Evolutionary conservation across 2,888 invertebrate genomes (phyloP), one percentile per base, ranked within the genome.

Genomic region (Metopia argyrocephala): DNA sequence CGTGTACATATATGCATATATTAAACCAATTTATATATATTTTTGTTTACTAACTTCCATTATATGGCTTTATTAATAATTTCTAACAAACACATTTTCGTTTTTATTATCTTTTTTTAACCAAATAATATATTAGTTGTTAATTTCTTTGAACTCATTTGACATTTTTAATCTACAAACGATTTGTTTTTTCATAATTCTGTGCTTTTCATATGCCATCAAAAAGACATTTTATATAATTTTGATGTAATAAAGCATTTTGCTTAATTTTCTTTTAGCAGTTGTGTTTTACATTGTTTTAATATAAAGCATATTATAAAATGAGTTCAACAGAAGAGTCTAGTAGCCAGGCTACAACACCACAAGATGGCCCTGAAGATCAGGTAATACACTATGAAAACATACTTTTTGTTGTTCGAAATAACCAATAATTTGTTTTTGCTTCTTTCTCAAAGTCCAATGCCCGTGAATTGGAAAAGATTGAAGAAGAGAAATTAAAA

Each of bases 401-500:
- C n/a, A n/a, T n/a, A n/a, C n/a, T 56, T 27, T 5, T 27, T 38
- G 3, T 31, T 18, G 12, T 46, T 2, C 25, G 38, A 75, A 38
- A 7, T 6, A n/a, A 1, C 38, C 21, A 61, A 23, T 61, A 48
- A 50, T 20, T 2, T 27, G 18, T 27, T 48, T 25, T 12, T 31
- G 1, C 18, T 12, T 75, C 1, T 56, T 74, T 64, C 20, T 38
- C 70, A 15, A 50, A 85, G 84, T 59, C 78, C 7, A 90, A 93
- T 92, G 91, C 93, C 0, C 93, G 95, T 87, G 96, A 96, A 86
- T 91, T 96, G 87, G 97, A 97, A 87, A 96, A 96, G 88, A 90
- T 95, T 78, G 97, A 98, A 91, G 98, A 98, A 91, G 97, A 96
- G 54, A 98, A 98, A 90, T 91, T 98, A 25, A 96, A 96, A 91